phyloP scores from a whole-genome alignment of 1,140 invertebrate genomes.

The Ips nitidus region DNA sequence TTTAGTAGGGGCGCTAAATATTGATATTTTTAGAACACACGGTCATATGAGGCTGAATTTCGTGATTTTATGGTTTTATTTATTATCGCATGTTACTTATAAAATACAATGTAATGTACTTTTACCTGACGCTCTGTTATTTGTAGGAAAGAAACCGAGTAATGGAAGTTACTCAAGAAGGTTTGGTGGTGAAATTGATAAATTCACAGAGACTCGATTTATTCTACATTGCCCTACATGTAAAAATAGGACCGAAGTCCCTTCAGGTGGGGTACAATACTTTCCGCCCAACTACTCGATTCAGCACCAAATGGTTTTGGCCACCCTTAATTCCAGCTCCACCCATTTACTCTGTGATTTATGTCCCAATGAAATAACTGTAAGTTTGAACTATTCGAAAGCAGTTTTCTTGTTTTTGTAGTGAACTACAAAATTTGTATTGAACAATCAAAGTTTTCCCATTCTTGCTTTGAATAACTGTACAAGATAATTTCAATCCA shows the following conservation, averaged over 20 bases:
- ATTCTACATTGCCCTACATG: conserved; percentile 57
- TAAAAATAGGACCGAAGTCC: conserved; percentile 55
- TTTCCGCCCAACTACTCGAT: conserved; percentile 62
- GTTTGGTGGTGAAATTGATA: background rate
- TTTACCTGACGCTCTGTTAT: background rate
- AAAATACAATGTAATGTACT: background rate
- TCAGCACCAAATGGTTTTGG: conserved; percentile 57
- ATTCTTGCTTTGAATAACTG: too few relatives aligned
- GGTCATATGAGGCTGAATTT: background rate
- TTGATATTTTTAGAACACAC: background rate
- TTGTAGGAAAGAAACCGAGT: conserved; percentile 20
- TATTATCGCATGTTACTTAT: background rate
- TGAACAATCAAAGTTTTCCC: too few relatives aligned
- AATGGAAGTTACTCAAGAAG: background rate
- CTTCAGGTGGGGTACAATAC: conserved; percentile 55
- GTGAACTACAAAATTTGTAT: too few relatives aligned
- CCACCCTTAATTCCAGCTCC: conserved; percentile 53
- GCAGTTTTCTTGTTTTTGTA: too few relatives aligned
- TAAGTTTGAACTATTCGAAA: conserved; percentile 43
- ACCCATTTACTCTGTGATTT: conserved; percentile 59
- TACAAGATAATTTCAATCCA: too few relatives aligned
- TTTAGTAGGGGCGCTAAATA: conserved; percentile 17
- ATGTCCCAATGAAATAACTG: conserved; percentile 59
- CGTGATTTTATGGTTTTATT: background rate
- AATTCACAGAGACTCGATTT: background rate